Evolutionary conservation across 2,888 invertebrate genomes (phyloP).

Genomic region (Litoditis marina): DNA sequence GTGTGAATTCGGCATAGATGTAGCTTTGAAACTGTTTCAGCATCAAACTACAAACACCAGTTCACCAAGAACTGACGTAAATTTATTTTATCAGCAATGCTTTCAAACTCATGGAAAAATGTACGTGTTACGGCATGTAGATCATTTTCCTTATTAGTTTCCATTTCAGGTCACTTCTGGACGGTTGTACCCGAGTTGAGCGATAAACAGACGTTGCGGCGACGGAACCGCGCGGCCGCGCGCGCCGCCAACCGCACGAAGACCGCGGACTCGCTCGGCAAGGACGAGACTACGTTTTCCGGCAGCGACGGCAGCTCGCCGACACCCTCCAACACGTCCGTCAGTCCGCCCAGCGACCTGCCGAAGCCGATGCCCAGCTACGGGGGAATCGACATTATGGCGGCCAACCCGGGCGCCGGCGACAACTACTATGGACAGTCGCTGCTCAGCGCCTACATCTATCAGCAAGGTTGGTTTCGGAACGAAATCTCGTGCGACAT

Average conservation of each 20-base stretch:
- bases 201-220: slow-evolving; percentile 53
- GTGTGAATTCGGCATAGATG: too few relatives aligned
- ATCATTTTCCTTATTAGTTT: background rate
- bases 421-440: slow-evolving; percentile 25
- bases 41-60: too few relatives aligned
- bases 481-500: background rate
- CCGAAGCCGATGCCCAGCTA: slow-evolving; percentile 37
- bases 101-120: too few relatives aligned
- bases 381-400: slow-evolving; percentile 11
- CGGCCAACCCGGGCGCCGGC: slow-evolving; percentile 12
- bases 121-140: too few relatives aligned
- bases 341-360: slow-evolving; percentile 33
- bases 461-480: slow-evolving; percentile 32
- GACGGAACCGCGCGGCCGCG: slow-evolving; percentile 37
- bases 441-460: slow-evolving; percentile 30
- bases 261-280: slow-evolving; percentile 7
- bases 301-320: slow-evolving; percentile 34
- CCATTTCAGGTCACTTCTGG: slow-evolving; percentile 58
- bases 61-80: too few relatives aligned
- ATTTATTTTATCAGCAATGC: too few relatives aligned
- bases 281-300: slow-evolving; percentile 30
- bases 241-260: slow-evolving; percentile 2
- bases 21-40: too few relatives aligned
- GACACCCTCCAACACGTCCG: slow-evolving; percentile 29
- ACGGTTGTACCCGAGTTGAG: slow-evolving; percentile 58